These are phyloP conservation scores for Spatulosminthurus flaviceps DNA, from an alignment of 2,888 invertebrate genomes.

Conservation along the genomic window DNA sequence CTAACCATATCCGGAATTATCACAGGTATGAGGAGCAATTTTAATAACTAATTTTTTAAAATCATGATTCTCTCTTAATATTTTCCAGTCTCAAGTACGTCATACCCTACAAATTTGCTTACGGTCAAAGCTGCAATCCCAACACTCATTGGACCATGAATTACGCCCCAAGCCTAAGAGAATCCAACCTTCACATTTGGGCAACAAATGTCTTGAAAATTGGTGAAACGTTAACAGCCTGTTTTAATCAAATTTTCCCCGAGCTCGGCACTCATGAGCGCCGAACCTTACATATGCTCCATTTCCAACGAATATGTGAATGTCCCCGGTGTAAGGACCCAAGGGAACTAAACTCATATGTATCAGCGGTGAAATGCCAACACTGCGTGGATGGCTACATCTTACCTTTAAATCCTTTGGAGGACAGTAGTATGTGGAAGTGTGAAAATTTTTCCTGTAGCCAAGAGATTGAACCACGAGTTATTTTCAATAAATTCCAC, in stretches of 20 bases:
- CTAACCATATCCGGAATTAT: constrained; percentile 33
- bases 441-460: constrained; percentile 9
- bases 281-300: background rate
- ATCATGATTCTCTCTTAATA: background rate
- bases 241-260: constrained; percentile 22
- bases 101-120: constrained; percentile 22
- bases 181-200: constrained; percentile 24
- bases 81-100: constrained; percentile 23
- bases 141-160: constrained; percentile 28
- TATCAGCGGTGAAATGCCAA: background rate
- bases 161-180: constrained; percentile 7
- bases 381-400: constrained; percentile 5
- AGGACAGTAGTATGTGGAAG: constrained; percentile 1
- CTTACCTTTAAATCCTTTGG: constrained; percentile 12
- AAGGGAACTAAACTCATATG: constrained; percentile 15
- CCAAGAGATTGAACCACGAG: background rate
- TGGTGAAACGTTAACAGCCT: constrained; percentile 14
- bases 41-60: background rate
- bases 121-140: constrained; percentile 23
- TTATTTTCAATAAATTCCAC: constrained; percentile 9
- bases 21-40: constrained; percentile 20
- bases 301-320: constrained; percentile 2
- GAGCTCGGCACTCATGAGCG: constrained; percentile 27
- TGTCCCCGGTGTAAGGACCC: constrained; percentile 29
- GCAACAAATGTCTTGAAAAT: background rate